Percentiles rank a stretch among this genome's conserved stretches.
Evolutionary conservation across 1,140 invertebrate species (phyloP).

Genomic region (Drosophila tristis): DNA sequence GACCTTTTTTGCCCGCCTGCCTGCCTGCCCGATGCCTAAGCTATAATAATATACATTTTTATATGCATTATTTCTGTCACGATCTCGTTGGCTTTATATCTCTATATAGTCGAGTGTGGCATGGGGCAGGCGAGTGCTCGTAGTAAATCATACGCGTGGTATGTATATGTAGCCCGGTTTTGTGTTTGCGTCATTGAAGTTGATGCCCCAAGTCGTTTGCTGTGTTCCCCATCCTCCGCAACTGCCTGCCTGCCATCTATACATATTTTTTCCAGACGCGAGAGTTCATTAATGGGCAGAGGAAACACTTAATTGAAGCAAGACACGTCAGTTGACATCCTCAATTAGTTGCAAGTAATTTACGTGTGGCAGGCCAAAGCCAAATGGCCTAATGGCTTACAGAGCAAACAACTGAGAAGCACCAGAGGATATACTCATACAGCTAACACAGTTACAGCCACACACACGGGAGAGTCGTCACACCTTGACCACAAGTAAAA

Average conservation of each 20-base stretch:
- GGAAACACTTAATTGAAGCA: conserved; percentile 72
- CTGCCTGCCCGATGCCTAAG: conserved; percentile 35
- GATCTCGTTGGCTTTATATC: conserved; percentile 80
- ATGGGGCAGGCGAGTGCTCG: conserved; percentile 16
- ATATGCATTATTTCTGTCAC: conserved; percentile 82
- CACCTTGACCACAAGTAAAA: conserved; percentile 37
- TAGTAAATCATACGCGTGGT: conserved; percentile 50
- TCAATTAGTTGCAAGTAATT: conserved; percentile 79
- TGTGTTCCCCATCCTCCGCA: too few species aligned
- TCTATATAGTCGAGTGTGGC: conserved; percentile 48
- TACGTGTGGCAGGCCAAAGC: conserved; percentile 42
- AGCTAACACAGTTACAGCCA: not conserved
- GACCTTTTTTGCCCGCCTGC: conserved; percentile 22
- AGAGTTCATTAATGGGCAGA: conserved; percentile 43
- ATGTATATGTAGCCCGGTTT: conserved; percentile 27
- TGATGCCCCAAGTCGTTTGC: conserved; percentile 27
- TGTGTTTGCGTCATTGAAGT: conserved; percentile 46
- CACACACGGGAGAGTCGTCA: not conserved
- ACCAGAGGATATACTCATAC: not conserved
- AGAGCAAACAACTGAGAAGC: conserved; percentile 1
- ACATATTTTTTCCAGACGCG: conserved; percentile 3
- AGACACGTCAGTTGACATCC: conserved; percentile 78
- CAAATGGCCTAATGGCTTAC: conserved; percentile 35
- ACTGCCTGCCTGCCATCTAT: too few species aligned
- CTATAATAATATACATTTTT: conserved; percentile 80